These are phyloP conservation scores for Tachuris rubrigastra DNA, from an alignment of 2,113 vertebrate genomes.

Conservation along the genomic window DNA sequence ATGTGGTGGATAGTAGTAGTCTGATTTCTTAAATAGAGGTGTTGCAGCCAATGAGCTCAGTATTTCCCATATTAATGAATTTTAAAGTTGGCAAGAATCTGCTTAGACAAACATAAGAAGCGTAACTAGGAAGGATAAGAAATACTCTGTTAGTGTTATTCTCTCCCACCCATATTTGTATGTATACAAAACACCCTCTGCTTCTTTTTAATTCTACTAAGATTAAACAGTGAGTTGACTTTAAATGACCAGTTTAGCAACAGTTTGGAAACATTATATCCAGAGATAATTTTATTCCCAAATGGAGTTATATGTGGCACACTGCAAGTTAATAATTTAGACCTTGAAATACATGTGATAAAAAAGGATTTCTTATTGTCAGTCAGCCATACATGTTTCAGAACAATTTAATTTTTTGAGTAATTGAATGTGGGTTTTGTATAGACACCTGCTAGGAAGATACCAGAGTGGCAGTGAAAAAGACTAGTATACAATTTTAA, in stretches of 20 bases:
- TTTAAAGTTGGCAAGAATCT: background rate
- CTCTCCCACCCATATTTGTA: background rate
- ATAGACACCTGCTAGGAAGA: background rate
- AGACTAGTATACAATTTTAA: background rate
- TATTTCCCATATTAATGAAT: conserved; percentile 13
- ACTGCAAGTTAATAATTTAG: background rate
- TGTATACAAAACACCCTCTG: background rate
- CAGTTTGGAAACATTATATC: background rate
- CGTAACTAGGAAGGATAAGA: background rate
- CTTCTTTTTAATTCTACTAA: background rate
- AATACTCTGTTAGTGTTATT: background rate
- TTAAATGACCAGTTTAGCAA: background rate
- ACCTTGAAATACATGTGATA: background rate
- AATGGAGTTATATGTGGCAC: background rate
- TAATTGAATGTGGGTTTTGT: background rate
- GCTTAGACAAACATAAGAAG: background rate
- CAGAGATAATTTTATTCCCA: background rate
- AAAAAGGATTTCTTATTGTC: background rate
- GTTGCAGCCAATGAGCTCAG: conserved; percentile 4
- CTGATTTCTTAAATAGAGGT: background rate
- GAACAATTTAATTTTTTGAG: background rate
- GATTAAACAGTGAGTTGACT: background rate
- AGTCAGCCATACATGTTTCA: background rate
- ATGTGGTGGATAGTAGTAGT: background rate
- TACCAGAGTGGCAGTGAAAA: background rate